Evolutionary conservation across 2,113 vertebrate species (phyloP).

Genomic region (Taxidea taxus): DNA sequence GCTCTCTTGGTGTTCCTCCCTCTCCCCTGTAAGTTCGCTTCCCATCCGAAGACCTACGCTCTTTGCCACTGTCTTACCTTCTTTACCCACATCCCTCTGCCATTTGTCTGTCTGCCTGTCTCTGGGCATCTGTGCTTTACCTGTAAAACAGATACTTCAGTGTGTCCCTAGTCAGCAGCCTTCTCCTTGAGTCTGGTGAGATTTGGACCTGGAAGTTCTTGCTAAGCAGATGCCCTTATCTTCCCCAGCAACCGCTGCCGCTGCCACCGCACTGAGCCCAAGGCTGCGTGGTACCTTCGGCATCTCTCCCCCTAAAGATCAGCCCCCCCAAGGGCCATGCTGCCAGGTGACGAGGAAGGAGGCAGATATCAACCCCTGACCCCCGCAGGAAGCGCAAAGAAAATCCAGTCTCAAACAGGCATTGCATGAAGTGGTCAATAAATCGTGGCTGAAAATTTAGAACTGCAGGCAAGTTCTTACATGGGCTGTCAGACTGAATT

Average conservation of each 20-base stretch:
- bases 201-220: not conserved
- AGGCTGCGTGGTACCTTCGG: not conserved
- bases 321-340: not conserved
- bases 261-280: not conserved
- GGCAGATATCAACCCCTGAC: not conserved
- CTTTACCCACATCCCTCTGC: no score
- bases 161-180: not conserved
- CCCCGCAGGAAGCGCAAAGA: not conserved
- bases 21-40: not conserved
- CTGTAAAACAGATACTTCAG: rapidly evolving
- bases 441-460: not conserved
- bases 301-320: not conserved
- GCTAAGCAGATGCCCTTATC: not conserved
- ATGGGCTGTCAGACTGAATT: not conserved
- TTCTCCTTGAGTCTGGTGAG: not conserved
- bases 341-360: no score
- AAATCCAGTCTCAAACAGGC: not conserved
- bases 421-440: not conserved
- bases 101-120: not conserved
- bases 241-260: not conserved
- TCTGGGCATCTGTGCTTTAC: not conserved
- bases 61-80: no score
- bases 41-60: not conserved
- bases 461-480: not conserved
- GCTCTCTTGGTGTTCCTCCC: not conserved